Conservation (phyloP, 2,888 invertebrate genomes). For the Teleiodes luculella region DNA sequence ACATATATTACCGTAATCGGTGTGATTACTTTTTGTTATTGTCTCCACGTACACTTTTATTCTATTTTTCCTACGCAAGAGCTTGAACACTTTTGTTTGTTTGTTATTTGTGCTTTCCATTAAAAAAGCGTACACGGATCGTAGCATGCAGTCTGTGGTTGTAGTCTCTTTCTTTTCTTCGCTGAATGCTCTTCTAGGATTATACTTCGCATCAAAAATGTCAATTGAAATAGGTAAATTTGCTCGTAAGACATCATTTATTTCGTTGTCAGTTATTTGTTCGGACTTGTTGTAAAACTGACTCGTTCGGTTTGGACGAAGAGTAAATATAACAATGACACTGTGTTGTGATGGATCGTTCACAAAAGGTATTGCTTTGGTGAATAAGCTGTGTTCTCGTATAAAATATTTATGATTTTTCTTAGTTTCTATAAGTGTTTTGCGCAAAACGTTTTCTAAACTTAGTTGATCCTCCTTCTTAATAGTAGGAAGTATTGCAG, state of each 20-base stretch:
- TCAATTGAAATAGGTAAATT: constrained; percentile 50
- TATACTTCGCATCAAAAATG: constrained; percentile 46
- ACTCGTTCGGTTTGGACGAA: constrained; percentile 24
- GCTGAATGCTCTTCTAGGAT: constrained; percentile 27
- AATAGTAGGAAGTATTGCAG: constrained; percentile 11
- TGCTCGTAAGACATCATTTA: constrained; percentile 36
- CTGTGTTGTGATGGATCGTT: constrained; percentile 31
- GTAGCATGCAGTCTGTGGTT: constrained; percentile 42
- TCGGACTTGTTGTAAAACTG: not conserved
- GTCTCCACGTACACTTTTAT: constrained; percentile 58
- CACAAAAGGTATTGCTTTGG: constrained; percentile 24
- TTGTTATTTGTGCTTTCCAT: constrained; percentile 42
- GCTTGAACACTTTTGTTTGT: constrained; percentile 46
- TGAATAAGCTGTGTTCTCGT: constrained; percentile 44
- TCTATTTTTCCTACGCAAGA: constrained; percentile 42
- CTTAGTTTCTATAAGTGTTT: constrained; percentile 46
- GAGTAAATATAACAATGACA: constrained; percentile 54
- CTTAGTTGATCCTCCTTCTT: constrained; percentile 21
- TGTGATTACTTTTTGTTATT: constrained; percentile 31
- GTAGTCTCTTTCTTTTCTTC: constrained; percentile 21
- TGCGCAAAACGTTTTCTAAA: constrained; percentile 40
- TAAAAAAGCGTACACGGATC: constrained; percentile 52
- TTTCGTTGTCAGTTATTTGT: constrained; percentile 29
- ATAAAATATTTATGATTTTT: constrained; percentile 48
- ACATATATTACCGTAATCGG: constrained; percentile 43